These are phyloP conservation scores for Microtus montanus DNA, from an alignment of 2,113 vertebrate species.

Conservation along the genomic window DNA sequence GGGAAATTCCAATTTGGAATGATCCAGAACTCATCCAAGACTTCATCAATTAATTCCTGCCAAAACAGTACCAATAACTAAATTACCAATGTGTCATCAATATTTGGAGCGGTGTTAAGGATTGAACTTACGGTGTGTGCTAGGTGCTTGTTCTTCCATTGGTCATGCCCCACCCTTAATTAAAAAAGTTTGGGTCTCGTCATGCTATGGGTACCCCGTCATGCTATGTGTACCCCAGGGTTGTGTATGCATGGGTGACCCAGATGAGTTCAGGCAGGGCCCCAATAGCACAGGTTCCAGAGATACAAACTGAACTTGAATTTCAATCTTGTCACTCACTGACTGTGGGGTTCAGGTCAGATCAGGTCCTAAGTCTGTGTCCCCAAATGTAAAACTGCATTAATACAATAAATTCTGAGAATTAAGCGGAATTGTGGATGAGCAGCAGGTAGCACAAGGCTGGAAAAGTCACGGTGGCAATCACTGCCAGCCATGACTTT, in stretches of 20 bases:
- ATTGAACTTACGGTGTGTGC: not conserved
- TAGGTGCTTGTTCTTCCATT: not conserved
- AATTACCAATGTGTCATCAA: not conserved
- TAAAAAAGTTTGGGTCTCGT: not conserved
- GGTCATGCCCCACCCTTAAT: not conserved
- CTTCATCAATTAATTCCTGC: conserved; percentile 28
- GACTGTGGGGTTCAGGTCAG: not conserved
- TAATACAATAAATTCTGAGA: not conserved
- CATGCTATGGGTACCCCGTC: not conserved
- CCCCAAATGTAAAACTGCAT: conserved; percentile 10
- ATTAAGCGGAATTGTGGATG: not conserved
- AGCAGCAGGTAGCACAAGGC: not conserved
- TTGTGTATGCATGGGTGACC: not conserved
- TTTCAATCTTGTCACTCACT: conserved; percentile 11
- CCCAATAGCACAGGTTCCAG: not conserved
- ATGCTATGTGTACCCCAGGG: not conserved
- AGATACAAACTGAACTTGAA: not conserved
- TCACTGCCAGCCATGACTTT: not conserved
- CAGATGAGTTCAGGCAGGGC: not conserved
- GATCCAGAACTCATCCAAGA: conserved; percentile 37
- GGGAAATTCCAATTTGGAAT: conserved; percentile 66
- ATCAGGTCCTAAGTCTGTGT: not conserved
- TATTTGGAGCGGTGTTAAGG: not conserved
- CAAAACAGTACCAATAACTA: not conserved
- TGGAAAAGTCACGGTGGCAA: not conserved